Conservation (phyloP, 1,140 invertebrate genomes). For the Pseudomyrmex pallidus region DNA sequence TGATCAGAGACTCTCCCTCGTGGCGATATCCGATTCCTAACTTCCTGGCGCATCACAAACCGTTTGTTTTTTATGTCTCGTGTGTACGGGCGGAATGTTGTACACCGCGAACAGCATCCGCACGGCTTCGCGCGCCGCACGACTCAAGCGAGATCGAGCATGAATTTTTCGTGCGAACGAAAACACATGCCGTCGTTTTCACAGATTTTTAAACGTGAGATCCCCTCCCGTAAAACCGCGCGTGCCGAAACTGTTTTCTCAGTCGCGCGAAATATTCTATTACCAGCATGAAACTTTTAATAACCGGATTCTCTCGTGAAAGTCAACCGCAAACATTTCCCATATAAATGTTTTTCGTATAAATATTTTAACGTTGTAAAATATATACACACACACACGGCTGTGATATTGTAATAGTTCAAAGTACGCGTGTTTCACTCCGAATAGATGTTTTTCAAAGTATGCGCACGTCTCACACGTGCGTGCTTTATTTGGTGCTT, state of each 20-base stretch:
- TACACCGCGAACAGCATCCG: background rate
- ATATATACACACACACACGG: no score
- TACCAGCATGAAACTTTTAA: slow-evolving; percentile 23
- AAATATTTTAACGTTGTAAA: background rate
- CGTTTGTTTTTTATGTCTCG: background rate
- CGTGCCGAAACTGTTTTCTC: slow-evolving; percentile 17
- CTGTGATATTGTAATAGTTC: no score
- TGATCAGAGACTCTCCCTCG: background rate
- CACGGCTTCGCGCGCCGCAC: background rate
- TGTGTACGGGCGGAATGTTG: no score
- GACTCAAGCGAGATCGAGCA: background rate
- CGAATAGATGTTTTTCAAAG: background rate
- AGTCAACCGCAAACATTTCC: background rate
- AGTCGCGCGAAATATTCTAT: background rate
- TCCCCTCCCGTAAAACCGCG: background rate
- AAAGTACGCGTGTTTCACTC: background rate
- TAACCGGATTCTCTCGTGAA: background rate
- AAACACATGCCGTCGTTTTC: slow-evolving; percentile 1
- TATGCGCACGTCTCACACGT: no score
- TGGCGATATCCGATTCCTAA: background rate
- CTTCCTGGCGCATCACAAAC: background rate
- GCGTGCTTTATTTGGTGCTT: slow-evolving; percentile 35
- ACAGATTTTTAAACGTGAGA: slow-evolving; percentile 12
- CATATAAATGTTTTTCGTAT: background rate
- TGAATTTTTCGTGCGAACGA: slow-evolving; percentile 28